phyloP scores from a whole-genome alignment of 2,113 vertebrate genomes.

The Cochlearius cochlearius region DNA sequence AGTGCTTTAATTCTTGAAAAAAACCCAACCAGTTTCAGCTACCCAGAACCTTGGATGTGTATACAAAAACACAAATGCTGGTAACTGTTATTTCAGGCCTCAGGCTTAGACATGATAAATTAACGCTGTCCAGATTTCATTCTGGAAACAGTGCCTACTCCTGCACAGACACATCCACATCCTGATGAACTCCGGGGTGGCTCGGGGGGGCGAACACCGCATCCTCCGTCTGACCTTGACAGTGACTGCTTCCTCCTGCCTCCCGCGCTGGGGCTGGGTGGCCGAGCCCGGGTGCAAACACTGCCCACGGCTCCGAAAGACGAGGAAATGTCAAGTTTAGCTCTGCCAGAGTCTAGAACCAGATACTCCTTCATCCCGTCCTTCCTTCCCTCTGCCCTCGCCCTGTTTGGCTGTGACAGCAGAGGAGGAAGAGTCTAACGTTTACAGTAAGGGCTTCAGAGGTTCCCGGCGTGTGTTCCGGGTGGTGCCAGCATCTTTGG shows the following conservation, averaged over 20 bases:
- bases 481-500: neutral
- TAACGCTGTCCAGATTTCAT: conserved; percentile 15
- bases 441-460: neutral
- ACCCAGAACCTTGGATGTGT: conserved; percentile 7
- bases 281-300: neutral
- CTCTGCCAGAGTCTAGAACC: neutral
- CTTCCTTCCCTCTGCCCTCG: neutral
- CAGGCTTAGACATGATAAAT: conserved; percentile 18
- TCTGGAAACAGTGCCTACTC: neutral
- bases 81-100: conserved; percentile 28
- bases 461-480: neutral
- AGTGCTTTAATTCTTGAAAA: conserved; percentile 29
- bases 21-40: conserved; percentile 13
- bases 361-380: neutral
- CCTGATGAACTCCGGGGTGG: neutral
- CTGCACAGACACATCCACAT: neutral
- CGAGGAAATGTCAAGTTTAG: neutral
- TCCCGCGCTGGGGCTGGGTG: neutral
- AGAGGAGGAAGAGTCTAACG: neutral
- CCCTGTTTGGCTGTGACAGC: neutral
- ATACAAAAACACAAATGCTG: neutral
- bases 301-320: neutral
- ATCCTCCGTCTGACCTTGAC: neutral
- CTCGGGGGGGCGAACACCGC: neutral
- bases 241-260: neutral